phyloP scores from a whole-genome alignment of 1,140 invertebrate genomes.

The Planococcus citri region DNA sequence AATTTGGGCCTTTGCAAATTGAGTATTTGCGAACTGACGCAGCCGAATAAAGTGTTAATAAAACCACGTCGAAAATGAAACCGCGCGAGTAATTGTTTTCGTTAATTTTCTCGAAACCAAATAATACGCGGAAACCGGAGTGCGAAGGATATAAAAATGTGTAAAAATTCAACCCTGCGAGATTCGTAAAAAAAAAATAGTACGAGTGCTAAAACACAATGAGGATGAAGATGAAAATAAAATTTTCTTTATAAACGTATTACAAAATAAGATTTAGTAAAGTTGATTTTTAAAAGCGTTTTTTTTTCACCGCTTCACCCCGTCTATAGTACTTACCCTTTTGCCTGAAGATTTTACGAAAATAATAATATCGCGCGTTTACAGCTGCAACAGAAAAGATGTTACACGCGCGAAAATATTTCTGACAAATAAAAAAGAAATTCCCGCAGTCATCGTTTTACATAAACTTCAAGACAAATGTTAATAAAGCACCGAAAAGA shows the following conservation, averaged over 20 bases:
- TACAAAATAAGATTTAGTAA: constrained; percentile 2
- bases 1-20: background rate
- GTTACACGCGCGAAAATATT: background rate
- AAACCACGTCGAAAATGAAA: background rate
- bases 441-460: background rate
- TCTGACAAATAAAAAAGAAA: constrained; percentile 3
- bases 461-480: background rate
- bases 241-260: constrained; percentile 8
- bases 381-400: background rate
- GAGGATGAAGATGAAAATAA: background rate
- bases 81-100: background rate
- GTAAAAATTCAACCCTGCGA: background rate
- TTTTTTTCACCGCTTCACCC: background rate
- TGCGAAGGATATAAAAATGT: background rate
- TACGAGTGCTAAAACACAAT: background rate
- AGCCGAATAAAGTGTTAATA: background rate
- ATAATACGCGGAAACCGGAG: background rate
- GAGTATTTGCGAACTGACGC: background rate
- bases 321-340: too few relatives aligned
- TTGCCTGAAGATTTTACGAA: too few relatives aligned
- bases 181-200: background rate
- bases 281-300: background rate
- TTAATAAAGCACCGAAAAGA: constrained; percentile 7
- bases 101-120: background rate
- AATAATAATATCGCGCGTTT: constrained; percentile 2